Percentiles rank a stretch among this genome's conserved stretches.
Conservation (phyloP, 2,113 vertebrate species). For the human region DNA sequence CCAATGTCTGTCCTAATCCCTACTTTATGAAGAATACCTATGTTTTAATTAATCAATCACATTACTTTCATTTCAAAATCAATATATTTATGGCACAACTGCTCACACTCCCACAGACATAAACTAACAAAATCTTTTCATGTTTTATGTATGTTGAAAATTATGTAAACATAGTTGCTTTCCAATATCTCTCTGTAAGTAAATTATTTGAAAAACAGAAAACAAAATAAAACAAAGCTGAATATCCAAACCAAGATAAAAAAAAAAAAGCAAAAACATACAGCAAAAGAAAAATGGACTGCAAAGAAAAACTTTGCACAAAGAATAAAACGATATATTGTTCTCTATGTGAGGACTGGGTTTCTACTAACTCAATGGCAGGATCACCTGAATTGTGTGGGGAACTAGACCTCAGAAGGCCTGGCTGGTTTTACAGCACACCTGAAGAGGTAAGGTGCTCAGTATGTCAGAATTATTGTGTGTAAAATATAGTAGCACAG, state of each 20-base stretch:
- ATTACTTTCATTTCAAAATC: not conserved
- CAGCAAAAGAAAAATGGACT: not conserved
- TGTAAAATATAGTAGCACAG: rapidly evolving
- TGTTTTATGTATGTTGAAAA: not conserved
- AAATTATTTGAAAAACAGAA: not conserved
- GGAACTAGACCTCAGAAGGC: too few relatives aligned
- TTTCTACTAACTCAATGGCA: not conserved
- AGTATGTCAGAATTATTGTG: not conserved
- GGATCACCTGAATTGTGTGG: not conserved
- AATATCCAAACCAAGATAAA: not conserved
- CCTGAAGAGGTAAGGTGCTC: not conserved
- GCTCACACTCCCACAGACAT: not conserved
- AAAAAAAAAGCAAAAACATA: rapidly evolving
- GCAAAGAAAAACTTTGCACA: not conserved
- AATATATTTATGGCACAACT: not conserved
- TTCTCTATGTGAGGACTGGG: rapidly evolving
- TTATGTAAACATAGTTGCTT: not conserved
- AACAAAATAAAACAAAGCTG: not conserved
- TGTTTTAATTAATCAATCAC: not conserved
- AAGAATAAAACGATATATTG: not conserved
- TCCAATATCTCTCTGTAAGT: not conserved
- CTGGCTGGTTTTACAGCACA: not conserved
- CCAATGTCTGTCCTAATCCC: not conserved
- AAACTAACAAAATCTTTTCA: not conserved
- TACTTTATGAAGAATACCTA: not conserved